These are phyloP conservation scores for Rhogogaster chlorosoma DNA, from an alignment of 2,888 invertebrate genomes.

Conservation along the genomic window DNA sequence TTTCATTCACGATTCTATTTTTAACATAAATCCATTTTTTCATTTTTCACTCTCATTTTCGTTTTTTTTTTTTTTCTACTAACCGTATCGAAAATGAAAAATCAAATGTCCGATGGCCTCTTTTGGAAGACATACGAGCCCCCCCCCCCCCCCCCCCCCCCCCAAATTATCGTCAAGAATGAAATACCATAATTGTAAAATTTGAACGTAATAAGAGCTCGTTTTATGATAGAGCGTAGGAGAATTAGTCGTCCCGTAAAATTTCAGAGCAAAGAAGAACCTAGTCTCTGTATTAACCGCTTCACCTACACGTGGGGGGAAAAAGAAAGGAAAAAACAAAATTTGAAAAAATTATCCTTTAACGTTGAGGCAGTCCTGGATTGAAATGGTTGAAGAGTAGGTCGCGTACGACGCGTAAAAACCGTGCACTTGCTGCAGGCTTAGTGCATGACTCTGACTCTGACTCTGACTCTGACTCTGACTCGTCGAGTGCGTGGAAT, in stretches of 20 bases:
- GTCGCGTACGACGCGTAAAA: constrained; percentile 30
- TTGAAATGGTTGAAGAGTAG: constrained; percentile 20
- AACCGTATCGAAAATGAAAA: background rate
- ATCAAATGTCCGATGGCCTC: background rate
- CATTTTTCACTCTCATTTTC: background rate
- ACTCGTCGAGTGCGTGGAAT: constrained; percentile 40
- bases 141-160: too few relatives aligned
- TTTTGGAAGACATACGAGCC: background rate
- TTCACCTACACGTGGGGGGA: background rate
- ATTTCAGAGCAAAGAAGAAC: background rate
- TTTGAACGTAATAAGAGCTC: background rate
- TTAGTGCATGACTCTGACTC: background rate
- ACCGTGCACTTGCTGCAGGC: background rate
- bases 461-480: background rate
- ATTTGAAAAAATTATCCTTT: background rate
- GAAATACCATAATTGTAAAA: background rate
- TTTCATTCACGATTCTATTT: constrained; percentile 47
- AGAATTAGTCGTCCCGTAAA: background rate
- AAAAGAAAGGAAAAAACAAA: background rate
- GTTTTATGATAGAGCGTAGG: background rate
- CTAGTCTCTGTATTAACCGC: background rate
- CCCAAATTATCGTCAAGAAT: too few relatives aligned
- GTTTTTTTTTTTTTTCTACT: background rate
- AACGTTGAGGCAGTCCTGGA: constrained; percentile 11
- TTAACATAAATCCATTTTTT: constrained; percentile 34